phyloP scores from a whole-genome alignment of 2,113 vertebrate species.

The Piliocolobus tephrosceles region DNA sequence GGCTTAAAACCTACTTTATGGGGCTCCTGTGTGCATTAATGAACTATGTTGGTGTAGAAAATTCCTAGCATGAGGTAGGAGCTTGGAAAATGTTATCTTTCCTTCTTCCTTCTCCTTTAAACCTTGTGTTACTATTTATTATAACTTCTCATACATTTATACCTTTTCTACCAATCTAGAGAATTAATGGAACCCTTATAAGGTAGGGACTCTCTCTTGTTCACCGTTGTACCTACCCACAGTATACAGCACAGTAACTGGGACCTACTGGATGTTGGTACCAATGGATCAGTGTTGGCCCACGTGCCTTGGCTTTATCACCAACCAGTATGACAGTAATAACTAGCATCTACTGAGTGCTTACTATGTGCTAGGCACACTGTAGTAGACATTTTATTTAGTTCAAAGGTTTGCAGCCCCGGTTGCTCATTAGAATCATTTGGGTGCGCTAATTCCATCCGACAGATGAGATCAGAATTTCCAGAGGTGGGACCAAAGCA shows the following conservation, averaged over 20 bases:
- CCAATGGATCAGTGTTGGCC: not conserved
- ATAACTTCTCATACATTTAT: not conserved
- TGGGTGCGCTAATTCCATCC: not conserved
- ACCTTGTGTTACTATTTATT: not conserved
- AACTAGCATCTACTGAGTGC: not conserved
- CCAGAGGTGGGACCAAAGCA: not conserved
- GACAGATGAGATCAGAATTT: not conserved
- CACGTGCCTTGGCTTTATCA: not conserved
- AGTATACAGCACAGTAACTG: not conserved
- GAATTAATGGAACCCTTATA: not conserved
- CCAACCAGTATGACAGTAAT: not conserved
- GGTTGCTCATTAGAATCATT: not conserved
- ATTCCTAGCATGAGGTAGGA: not conserved
- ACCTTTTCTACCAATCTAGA: not conserved
- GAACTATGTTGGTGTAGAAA: not conserved
- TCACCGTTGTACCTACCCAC: not conserved
- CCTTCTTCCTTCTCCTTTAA: conserved; percentile 14
- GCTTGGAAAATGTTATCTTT: not conserved
- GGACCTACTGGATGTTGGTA: not conserved
- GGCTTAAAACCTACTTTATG: not conserved
- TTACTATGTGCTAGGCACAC: not conserved
- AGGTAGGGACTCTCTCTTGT: not conserved
- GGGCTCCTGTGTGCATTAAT: not conserved
- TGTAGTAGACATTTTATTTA: not conserved
- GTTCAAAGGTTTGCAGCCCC: not conserved